Percentiles rank a stretch among this genome's conserved stretches.
Conservation (phyloP, 2,797 vertebrate species). For the Sparus aurata region DNA sequence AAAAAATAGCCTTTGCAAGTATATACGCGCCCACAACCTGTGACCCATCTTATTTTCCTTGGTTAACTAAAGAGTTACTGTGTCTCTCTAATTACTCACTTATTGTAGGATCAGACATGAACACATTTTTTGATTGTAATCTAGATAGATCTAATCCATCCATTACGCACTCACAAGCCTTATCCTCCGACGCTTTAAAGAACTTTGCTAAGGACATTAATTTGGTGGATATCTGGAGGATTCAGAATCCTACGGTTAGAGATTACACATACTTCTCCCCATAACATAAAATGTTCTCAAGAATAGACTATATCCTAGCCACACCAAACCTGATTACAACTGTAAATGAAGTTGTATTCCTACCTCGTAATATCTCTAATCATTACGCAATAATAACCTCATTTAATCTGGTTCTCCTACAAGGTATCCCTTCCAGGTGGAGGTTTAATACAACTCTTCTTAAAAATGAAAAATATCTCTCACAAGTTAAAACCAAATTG, state of each 20-base stretch:
- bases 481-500: not conserved
- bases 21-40: not conserved
- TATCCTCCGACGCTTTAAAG: not conserved
- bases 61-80: not conserved
- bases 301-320: not conserved
- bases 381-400: not conserved
- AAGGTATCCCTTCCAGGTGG: not conserved
- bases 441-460: not conserved
- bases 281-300: slow-evolving; percentile 1
- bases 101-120: not conserved
- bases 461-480: not conserved
- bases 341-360: not conserved
- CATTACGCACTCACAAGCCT: not conserved
- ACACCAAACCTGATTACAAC: not conserved
- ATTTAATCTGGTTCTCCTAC: not conserved
- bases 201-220: not conserved
- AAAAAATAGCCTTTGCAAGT: not conserved
- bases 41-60: not conserved
- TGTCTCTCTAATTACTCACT: not conserved
- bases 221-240: not conserved
- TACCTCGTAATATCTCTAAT: not conserved
- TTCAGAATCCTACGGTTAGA: not conserved
- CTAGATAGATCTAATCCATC: not conserved
- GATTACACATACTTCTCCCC: slow-evolving; percentile 8
- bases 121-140: not conserved